Conservation (phyloP, 2,797 vertebrate species). For the Eulemur albifrons region DNA sequence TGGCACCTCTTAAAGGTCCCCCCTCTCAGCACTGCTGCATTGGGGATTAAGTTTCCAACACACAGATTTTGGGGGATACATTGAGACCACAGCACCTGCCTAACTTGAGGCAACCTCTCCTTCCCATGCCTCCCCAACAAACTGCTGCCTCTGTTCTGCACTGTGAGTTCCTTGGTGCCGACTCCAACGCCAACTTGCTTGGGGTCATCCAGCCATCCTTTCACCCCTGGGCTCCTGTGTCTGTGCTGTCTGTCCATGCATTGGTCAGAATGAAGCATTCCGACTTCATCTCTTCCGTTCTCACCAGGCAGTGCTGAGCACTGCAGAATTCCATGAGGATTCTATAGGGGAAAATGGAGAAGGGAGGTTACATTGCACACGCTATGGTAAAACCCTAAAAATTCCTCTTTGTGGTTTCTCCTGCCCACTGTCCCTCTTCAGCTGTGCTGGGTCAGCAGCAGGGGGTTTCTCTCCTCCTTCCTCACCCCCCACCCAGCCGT, state of each 20-base stretch:
- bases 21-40: not conserved
- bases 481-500: not conserved
- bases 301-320: fast-evolving
- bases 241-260: too few species aligned
- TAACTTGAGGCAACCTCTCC: fast-evolving
- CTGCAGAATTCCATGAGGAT: not conserved
- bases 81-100: not conserved
- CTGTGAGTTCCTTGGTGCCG: not conserved
- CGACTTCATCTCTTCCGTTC: too few species aligned
- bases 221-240: not conserved
- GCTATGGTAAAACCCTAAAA: fast-evolving
- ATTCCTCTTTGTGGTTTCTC: not conserved
- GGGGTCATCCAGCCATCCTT: too few species aligned
- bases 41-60: not conserved
- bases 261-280: not conserved
- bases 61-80: not conserved
- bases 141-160: not conserved
- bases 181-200: too few species aligned
- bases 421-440: not conserved
- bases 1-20: not conserved
- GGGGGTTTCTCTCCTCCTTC: not conserved
- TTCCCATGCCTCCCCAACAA: not conserved
- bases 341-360: not conserved
- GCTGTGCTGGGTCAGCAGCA: not conserved
- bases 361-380: fast-evolving